phyloP scores from a whole-genome alignment of 2,113 vertebrate genomes.

The Boleophthalmus pectinirostris region DNA sequence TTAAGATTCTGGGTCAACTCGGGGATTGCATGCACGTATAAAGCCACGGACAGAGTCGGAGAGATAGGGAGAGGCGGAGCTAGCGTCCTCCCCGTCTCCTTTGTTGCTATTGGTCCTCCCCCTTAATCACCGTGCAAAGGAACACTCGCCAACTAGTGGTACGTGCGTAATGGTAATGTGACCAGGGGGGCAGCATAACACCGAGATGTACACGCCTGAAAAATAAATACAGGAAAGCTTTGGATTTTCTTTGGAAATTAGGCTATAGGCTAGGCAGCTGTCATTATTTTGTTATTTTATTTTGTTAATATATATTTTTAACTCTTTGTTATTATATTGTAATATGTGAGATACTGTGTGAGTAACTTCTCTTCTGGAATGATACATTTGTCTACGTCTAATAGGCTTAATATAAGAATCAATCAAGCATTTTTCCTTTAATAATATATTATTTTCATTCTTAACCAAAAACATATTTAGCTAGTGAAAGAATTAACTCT shows the following conservation, averaged over 20 bases:
- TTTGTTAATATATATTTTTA: too few relatives aligned
- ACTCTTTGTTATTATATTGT: too few relatives aligned
- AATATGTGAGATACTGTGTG: too few relatives aligned
- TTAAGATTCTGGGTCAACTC: conserved; percentile 80
- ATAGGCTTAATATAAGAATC: too few relatives aligned
- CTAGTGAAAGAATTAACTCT: too few relatives aligned
- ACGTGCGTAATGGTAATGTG: conserved; percentile 18
- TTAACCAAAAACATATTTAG: too few relatives aligned
- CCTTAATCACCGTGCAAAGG: conserved; percentile 75
- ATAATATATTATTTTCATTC: too few relatives aligned
- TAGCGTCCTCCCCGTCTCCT: conserved; percentile 65
- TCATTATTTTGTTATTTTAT: too few relatives aligned
- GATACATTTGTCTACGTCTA: too few relatives aligned
- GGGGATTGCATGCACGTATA: conserved; percentile 75
- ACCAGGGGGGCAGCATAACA: conserved; percentile 10
- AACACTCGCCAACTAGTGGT: conserved; percentile 46
- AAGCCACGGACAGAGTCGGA: conserved; percentile 41
- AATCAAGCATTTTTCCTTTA: too few relatives aligned
- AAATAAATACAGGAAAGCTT: background rate
- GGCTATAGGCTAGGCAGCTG: background rate
- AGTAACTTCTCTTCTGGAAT: too few relatives aligned
- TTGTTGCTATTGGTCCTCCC: conserved; percentile 77
- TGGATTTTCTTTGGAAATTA: background rate
- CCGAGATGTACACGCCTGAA: background rate
- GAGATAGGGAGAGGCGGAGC: conserved; percentile 61